A percentile compares a stretch with the other conserved stretches of the same genome.
Evolutionary conservation across 2,888 invertebrate species (phyloP).

Genomic region (Xiphydria camelus): DNA sequence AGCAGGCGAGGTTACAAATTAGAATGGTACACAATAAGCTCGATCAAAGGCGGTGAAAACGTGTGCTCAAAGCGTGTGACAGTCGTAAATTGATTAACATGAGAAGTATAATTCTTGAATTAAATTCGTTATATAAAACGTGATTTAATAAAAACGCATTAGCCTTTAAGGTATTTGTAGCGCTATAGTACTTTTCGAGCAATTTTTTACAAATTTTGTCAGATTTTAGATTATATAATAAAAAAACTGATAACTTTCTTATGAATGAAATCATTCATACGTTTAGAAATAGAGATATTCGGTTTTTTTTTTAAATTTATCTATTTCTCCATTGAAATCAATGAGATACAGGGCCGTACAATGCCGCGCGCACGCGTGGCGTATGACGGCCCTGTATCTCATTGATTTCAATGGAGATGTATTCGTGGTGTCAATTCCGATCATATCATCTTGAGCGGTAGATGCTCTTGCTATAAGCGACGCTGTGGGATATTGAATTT

Average conservation of each 20-base stretch:
- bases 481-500: conserved; percentile 99
- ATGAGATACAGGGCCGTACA: too few species aligned
- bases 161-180: conserved; percentile 89
- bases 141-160: conserved; percentile 43
- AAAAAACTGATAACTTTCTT: too few species aligned
- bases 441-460: conserved; percentile 98
- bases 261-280: too few species aligned
- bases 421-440: conserved; percentile 98
- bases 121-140: conserved; percentile 1
- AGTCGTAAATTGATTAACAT: neutral
- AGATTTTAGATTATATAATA: too few species aligned
- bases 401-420: too few species aligned
- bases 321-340: too few species aligned
- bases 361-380: too few species aligned
- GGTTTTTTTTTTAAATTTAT: too few species aligned
- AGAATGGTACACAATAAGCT: neutral
- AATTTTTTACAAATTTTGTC: too few species aligned
- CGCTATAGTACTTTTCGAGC: too few species aligned
- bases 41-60: neutral
- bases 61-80: neutral
- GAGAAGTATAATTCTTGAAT: neutral
- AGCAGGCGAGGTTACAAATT: neutral
- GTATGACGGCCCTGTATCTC: conserved; percentile 98
- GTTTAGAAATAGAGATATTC: too few species aligned
- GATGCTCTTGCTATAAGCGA: conserved; percentile 97